A percentile compares a stretch with the other conserved stretches of the same genome.
Conservation (phyloP, 2,888 invertebrate genomes). For the Globia sparganii region DNA sequence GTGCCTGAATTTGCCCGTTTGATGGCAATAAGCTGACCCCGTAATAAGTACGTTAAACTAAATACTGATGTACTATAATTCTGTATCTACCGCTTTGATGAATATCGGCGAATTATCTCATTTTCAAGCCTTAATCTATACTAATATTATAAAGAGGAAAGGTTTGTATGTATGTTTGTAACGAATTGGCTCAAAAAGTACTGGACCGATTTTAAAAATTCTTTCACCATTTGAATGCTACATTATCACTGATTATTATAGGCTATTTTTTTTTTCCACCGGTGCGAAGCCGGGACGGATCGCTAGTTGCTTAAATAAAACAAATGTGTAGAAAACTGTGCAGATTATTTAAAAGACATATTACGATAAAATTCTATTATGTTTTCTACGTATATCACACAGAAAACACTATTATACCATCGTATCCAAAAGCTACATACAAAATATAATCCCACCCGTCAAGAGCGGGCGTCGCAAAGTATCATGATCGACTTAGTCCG, state of each 20-base stretch:
- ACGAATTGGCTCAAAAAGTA: too few species aligned
- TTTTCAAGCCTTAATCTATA: too few species aligned
- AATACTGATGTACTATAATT: neutral
- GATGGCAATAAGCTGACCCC: neutral
- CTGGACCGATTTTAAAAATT: too few species aligned
- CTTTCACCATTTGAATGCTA: too few species aligned
- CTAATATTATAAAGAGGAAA: too few species aligned
- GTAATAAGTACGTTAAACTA: neutral
- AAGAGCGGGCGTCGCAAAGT: slow-evolving; percentile 52
- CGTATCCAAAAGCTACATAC: slow-evolving; percentile 40
- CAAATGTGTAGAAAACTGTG: neutral
- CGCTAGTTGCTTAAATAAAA: too few species aligned
- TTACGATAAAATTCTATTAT: neutral
- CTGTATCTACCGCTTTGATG: neutral
- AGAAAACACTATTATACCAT: slow-evolving; percentile 18
- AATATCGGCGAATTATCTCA: neutral
- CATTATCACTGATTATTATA: too few species aligned
- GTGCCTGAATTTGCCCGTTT: neutral
- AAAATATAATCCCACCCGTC: slow-evolving; percentile 39
- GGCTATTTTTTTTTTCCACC: too few species aligned
- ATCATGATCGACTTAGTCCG: slow-evolving; percentile 67
- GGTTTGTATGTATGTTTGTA: too few species aligned
- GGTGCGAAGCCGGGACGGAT: too few species aligned
- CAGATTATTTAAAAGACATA: neutral
- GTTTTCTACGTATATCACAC: neutral